Percentiles rank a stretch among this genome's conserved stretches.
phyloP scores from a whole-genome alignment of 2,888 invertebrate species.

The Lochmaea capreae region DNA sequence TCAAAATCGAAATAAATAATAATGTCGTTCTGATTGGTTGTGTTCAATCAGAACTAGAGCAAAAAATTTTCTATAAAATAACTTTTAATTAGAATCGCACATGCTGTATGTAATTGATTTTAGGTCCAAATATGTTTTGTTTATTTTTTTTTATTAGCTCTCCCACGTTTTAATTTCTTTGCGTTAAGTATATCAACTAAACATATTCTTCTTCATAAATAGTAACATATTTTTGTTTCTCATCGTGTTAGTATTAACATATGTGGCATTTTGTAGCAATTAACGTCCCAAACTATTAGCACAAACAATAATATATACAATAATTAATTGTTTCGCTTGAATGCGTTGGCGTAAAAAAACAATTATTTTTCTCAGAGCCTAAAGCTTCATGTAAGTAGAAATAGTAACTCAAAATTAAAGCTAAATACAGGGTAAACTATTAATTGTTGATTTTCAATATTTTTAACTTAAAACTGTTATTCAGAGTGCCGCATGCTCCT shows the following conservation, averaged over 20 bases:
- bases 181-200: not conserved
- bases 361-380: not conserved
- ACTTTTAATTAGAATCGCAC: not conserved
- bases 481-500: too few species aligned
- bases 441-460: too few species aligned
- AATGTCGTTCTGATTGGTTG: too few species aligned
- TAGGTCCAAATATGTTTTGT: not conserved
- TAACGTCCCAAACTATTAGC: conserved; percentile 2
- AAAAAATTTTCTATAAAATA: too few species aligned
- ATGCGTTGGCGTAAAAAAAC: not conserved
- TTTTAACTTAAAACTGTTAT: too few species aligned
- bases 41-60: too few species aligned
- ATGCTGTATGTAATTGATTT: not conserved
- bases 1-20: too few species aligned
- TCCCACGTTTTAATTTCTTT: conserved; percentile 5
- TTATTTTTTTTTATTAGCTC: not conserved
- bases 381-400: not conserved
- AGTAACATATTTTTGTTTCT: not conserved
- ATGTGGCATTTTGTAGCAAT: conserved; percentile 8
- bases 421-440: too few species aligned
- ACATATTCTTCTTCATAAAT: conserved; percentile 1
- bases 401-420: not conserved
- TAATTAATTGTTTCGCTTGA: not conserved
- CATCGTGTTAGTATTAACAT: conserved; percentile 5
- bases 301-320: conserved; percentile 1